Percentiles rank a stretch among this genome's conserved stretches.
Conservation (phyloP, 2,888 invertebrate genomes). For the Ormyrus labotus region DNA sequence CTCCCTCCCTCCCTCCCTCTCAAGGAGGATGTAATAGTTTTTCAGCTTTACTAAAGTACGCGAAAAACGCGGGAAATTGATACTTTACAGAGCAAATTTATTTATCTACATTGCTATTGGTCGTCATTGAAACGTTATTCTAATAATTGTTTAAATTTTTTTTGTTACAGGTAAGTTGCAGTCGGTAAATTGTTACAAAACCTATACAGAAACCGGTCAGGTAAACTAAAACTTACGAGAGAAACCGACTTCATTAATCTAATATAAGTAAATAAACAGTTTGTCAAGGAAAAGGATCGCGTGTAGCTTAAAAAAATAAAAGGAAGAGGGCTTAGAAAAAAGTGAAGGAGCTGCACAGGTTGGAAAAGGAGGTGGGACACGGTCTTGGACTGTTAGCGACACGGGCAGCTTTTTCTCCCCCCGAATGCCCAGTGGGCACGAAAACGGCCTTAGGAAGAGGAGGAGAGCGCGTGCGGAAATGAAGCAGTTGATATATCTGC, state of each 20-base stretch:
- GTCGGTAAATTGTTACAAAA: neutral
- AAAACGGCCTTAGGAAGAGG: neutral
- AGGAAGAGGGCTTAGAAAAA: too few relatives aligned
- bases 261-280: too few relatives aligned
- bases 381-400: neutral
- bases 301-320: too few relatives aligned
- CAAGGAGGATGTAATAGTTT: constrained; percentile 27
- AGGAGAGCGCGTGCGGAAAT: constrained; percentile 66
- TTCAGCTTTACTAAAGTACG: constrained; percentile 14
- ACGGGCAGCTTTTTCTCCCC: neutral
- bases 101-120: neutral
- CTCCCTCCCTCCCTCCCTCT: neutral
- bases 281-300: too few relatives aligned
- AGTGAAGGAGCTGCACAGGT: too few relatives aligned
- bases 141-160: constrained; percentile 2
- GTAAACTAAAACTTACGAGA: too few relatives aligned
- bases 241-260: too few relatives aligned
- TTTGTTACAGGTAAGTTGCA: constrained; percentile 32
- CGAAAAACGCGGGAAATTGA: constrained; percentile 17
- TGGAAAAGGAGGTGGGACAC: too few relatives aligned
- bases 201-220: too few relatives aligned
- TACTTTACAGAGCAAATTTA: constrained; percentile 8
- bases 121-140: neutral
- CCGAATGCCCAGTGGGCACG: constrained; percentile 22
- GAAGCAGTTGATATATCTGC: constrained; percentile 74